These are phyloP conservation scores for Tragopan temminckii DNA, from an alignment of 2,797 vertebrate species.

Conservation along the genomic window DNA sequence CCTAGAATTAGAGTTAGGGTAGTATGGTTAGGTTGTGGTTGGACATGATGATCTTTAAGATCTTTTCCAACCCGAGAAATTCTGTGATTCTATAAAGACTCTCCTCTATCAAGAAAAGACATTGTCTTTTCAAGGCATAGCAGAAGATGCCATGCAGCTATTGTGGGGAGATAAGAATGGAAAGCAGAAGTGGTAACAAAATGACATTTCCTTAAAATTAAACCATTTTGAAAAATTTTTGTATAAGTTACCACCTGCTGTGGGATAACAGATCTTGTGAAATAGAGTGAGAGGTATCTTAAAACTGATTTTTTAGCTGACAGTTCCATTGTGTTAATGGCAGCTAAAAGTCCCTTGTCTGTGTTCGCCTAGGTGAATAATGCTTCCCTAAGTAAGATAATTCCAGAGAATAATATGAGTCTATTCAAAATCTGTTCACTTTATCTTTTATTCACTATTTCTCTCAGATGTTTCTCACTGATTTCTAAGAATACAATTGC, in stretches of 20 bases:
- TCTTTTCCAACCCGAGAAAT: too few relatives aligned
- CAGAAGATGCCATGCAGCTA: neutral
- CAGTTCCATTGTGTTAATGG: neutral
- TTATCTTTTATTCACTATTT: neutral
- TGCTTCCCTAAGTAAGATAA: neutral
- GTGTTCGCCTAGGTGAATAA: neutral
- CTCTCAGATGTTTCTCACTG: neutral
- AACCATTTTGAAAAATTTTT: neutral
- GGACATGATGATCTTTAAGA: too few relatives aligned
- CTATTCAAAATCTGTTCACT: neutral
- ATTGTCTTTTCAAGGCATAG: neutral
- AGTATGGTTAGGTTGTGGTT: too few relatives aligned
- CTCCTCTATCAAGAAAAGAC: neutral
- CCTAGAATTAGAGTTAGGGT: neutral
- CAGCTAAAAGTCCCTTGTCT: neutral
- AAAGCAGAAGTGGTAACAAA: neutral
- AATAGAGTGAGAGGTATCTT: accelerated
- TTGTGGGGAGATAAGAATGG: neutral
- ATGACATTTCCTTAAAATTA: neutral
- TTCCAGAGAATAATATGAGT: neutral
- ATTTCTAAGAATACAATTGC: neutral
- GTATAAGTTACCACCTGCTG: neutral
- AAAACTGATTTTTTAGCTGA: neutral
- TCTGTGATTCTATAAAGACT: neutral
- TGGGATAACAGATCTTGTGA: neutral